Evolutionary conservation across 2,797 vertebrate genomes (phyloP).

Genomic region (Gorsachius magnificus): DNA sequence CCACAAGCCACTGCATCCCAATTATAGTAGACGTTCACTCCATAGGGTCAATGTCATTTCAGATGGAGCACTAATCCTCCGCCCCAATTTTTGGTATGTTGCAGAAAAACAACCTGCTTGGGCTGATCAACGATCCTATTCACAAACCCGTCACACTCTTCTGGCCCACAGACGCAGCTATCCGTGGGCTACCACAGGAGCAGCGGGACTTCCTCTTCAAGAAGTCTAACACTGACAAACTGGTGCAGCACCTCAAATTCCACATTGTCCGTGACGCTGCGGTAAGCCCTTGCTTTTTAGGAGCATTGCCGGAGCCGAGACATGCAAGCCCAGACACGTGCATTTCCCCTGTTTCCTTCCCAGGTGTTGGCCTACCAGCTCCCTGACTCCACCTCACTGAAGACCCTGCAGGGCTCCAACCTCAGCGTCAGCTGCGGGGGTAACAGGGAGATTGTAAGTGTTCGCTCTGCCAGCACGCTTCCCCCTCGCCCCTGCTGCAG

Average conservation of each 20-base stretch:
- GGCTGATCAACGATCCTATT: constrained; percentile 74
- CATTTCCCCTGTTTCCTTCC: neutral
- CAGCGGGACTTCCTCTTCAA: constrained; percentile 88
- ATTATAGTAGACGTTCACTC: neutral
- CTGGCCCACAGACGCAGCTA: constrained; percentile 84
- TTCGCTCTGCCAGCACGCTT: rapidly evolving
- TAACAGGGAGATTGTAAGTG: constrained; percentile 78
- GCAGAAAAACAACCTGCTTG: constrained; percentile 84
- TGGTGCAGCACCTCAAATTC: constrained; percentile 87
- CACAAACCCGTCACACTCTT: constrained; percentile 88
- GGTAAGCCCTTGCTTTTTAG: constrained; percentile 65
- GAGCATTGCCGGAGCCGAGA: neutral
- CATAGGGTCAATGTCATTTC: neutral
- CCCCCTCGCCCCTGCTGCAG: neutral
- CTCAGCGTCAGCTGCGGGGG: constrained; percentile 84
- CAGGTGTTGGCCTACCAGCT: constrained; percentile 82
- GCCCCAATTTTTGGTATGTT: neutral
- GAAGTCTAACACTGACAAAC: constrained; percentile 77
- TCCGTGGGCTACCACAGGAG: constrained; percentile 80
- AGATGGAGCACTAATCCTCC: neutral
- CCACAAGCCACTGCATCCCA: neutral
- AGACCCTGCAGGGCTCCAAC: constrained; percentile 88
- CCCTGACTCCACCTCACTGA: constrained; percentile 69
- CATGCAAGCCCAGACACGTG: rapidly evolving
- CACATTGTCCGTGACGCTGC: constrained; percentile 83